phyloP scores from a whole-genome alignment of 2,888 invertebrate species.

The Eupithecia dodoneata region DNA sequence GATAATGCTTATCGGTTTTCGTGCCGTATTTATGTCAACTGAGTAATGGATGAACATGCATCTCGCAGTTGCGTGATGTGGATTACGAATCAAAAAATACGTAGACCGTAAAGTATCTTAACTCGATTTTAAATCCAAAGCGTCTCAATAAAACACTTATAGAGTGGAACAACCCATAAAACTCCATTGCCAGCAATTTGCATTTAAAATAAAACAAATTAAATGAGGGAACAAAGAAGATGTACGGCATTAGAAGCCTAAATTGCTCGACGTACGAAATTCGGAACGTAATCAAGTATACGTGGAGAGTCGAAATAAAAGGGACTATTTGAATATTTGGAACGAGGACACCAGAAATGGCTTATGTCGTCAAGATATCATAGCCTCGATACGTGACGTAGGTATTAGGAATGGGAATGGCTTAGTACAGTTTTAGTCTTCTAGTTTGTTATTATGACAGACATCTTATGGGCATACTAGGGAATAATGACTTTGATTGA shows the following conservation, averaged over 20 bases:
- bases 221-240: slow-evolving; percentile 39
- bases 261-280: slow-evolving; percentile 39
- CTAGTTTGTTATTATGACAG: background rate
- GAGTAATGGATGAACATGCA: slow-evolving; percentile 6
- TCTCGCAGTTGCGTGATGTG: background rate
- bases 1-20: slow-evolving; percentile 32
- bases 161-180: slow-evolving; percentile 35
- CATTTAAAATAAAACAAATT: slow-evolving; percentile 41
- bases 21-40: slow-evolving; percentile 9
- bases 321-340: slow-evolving; percentile 39
- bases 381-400: slow-evolving; percentile 35
- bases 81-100: background rate
- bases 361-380: slow-evolving; percentile 39
- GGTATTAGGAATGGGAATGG: slow-evolving; percentile 41
- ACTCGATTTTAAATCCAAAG: background rate
- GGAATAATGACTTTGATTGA: background rate
- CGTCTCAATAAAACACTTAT: slow-evolving; percentile 22
- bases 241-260: slow-evolving; percentile 37
- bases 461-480: background rate
- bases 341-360: slow-evolving; percentile 36
- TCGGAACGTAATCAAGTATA: slow-evolving; percentile 43
- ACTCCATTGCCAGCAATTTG: slow-evolving; percentile 34
- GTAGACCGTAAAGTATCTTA: background rate
- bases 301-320: slow-evolving; percentile 40
- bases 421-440: slow-evolving; percentile 19